Base-by-base conservation (phyloP, 2,797 vertebrate species). In the Cebuella pygmaea region DNA sequence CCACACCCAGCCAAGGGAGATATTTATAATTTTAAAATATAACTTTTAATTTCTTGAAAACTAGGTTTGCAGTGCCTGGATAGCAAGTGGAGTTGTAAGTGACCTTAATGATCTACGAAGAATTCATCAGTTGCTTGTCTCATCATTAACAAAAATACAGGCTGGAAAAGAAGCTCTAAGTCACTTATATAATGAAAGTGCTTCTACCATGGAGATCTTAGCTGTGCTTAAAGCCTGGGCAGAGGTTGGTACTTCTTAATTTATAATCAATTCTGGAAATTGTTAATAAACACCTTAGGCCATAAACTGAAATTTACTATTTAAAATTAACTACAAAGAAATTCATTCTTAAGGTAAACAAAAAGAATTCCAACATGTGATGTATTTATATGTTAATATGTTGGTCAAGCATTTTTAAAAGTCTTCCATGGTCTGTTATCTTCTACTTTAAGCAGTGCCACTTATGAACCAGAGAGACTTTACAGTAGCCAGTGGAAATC, bases 181-280 rank as follows among this genome's bases (percentile, higher is more conserved):
- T 98, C 99, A 98, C 50, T 98, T 99, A 26, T 99, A 99, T 97
- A 99, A 99, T 61, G 99, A 99, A 98, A 99, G 99, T 88, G 98
- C 99, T 4, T 98, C 98, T 64, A 99, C 99, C 72, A 99, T 99
- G 99, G 99, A 99, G 96, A 99, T 99, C 0, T 98, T 99, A 96
- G 99, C 99, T 41, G 99, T 99, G 55, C 99, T 99, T n/a, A 99
- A 99, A 98, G 99, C 99, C 96, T 99, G 99, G 99, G 99, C 99
- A 36, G 99, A 99, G 99, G 99, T 99, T 94, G 92, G 97, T 97
- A 94, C 6, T 91, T 95, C 81, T 93, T n/a, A 33, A 8, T 80
- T 57, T 64, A n/a, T 90, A 74, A 39, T 24, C 33, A 41, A 86
- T 81, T 94, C 95, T 90, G 39, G 26, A 72, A 86, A 19, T 75